Conservation (phyloP, 1,140 invertebrate genomes). For the Drosophila saltans region DNA sequence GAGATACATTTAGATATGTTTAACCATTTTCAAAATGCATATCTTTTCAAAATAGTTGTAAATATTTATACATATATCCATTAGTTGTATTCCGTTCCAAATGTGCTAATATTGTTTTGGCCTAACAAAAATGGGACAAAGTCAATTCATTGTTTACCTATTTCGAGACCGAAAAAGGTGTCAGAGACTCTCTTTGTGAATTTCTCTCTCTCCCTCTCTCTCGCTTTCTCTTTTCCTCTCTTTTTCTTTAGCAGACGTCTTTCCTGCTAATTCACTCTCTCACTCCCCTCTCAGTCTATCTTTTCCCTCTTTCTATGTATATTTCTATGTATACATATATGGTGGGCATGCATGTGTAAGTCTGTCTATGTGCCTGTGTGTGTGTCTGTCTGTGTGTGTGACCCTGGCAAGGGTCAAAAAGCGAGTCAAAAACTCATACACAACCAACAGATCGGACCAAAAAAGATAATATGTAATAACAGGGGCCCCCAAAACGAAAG, state of each 20-base stretch:
- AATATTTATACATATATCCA: no score
- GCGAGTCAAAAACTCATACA: conserved; percentile 14
- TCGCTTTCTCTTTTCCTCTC: neutral
- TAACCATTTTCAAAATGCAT: no score
- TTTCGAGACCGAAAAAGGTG: conserved; percentile 8
- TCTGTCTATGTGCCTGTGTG: conserved; percentile 6
- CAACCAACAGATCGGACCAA: conserved; percentile 16
- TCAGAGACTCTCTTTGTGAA: neutral
- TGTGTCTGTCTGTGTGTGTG: conserved; percentile 16
- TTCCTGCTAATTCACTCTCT: neutral
- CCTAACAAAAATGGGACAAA: neutral
- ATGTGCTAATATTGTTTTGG: neutral
- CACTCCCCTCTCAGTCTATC: neutral
- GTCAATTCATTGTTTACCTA: conserved; percentile 8
- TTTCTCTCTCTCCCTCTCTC: neutral
- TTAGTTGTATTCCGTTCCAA: no score
- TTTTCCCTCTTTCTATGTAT: neutral
- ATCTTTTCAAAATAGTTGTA: no score
- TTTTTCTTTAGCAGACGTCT: neutral
- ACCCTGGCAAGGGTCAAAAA: conserved; percentile 12
- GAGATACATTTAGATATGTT: no score
- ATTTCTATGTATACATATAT: neutral
- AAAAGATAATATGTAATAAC: conserved; percentile 18
- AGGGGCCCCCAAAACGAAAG: conserved; percentile 2
- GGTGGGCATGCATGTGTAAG: neutral